Evolutionary conservation across 35 echinoderm and acorn worm species (phyloP).

Genomic region (Heliocidaris tuberculata): DNA sequence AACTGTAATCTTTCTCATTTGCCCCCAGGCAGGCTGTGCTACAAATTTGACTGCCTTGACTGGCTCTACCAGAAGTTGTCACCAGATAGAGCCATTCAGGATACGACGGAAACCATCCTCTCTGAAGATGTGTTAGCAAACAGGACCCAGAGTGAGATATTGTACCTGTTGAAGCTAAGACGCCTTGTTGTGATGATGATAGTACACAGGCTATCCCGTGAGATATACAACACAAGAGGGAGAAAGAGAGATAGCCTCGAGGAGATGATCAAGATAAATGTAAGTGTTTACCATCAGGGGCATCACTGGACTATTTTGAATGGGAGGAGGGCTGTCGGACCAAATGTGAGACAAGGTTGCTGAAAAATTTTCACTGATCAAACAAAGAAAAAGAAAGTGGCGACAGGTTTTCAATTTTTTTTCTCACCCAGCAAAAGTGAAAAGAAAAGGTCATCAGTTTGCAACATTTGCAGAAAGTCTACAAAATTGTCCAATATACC

Average conservation of each 20-base stretch:
- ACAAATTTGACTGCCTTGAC: not conserved
- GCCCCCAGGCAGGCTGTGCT: not conserved
- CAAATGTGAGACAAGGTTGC: too few relatives aligned
- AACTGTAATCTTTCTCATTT: not conserved
- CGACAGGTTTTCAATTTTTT: too few relatives aligned
- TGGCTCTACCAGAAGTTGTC: not conserved
- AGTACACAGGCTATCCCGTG: not conserved
- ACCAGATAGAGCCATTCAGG: not conserved
- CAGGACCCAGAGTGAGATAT: not conserved
- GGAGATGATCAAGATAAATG: not conserved
- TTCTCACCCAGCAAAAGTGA: too few relatives aligned
- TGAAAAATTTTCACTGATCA: too few relatives aligned
- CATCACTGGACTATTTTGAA: too few relatives aligned
- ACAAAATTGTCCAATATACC: too few relatives aligned
- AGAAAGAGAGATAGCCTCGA: not conserved
- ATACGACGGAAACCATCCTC: not conserved
- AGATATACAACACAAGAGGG: not conserved
- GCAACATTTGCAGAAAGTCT: too few relatives aligned
- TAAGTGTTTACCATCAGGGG: not conserved
- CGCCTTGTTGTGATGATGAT: not conserved
- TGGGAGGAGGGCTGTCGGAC: too few relatives aligned
- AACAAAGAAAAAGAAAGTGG: too few relatives aligned
- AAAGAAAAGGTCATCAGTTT: too few relatives aligned
- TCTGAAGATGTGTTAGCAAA: not conserved
- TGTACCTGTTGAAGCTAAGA: not conserved